A percentile compares a stretch with the other conserved stretches of the same genome.
phyloP scores from a whole-genome alignment of 2,113 vertebrate species.

The Strix aluco region DNA sequence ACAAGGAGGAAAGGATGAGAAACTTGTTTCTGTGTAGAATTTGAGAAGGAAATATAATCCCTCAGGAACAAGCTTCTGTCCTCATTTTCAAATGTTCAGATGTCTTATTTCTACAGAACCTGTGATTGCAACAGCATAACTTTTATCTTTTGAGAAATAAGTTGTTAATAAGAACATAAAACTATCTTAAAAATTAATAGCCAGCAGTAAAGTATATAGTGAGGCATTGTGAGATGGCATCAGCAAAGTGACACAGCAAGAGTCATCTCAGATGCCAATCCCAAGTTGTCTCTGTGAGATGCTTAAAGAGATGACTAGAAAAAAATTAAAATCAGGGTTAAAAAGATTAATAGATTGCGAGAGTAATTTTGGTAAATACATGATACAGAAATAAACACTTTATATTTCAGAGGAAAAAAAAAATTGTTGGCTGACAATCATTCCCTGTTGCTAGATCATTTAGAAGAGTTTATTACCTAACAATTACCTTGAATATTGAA shows the following conservation, averaged over 20 bases:
- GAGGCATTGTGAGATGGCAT: not conserved
- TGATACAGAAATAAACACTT: not conserved
- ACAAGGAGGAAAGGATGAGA: not conserved
- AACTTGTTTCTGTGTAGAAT: not conserved
- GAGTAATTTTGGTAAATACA: not conserved
- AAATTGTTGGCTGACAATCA: not conserved
- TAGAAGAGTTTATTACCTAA: not conserved
- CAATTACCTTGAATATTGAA: not conserved
- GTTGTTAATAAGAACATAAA: not conserved
- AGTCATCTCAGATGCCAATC: not conserved
- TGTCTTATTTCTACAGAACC: not conserved
- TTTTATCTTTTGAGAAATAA: not conserved
- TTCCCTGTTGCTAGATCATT: not conserved
- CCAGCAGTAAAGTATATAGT: not conserved
- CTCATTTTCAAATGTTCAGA: not conserved
- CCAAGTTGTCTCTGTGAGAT: not conserved
- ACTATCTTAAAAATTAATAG: conserved; percentile 5
- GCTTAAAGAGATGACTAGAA: not conserved
- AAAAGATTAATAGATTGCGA: not conserved
- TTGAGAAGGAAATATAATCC: not conserved
- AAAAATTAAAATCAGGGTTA: not conserved
- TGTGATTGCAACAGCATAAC: not conserved
- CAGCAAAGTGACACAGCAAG: not conserved
- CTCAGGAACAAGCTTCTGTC: not conserved
- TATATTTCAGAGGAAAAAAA: not conserved